phyloP scores from a whole-genome alignment of 2,113 vertebrate genomes.

The human region GRCh38 chr7:29204001-29204500 shows the following conservation, averaged over 20 bases:
- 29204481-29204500: background rate
- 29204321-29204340: slow-evolving; percentile 59
- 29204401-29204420: slow-evolving; percentile 75
- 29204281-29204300: slow-evolving; percentile 51
- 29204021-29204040: background rate
- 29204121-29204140: background rate
- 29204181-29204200: background rate
- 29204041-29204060: background rate
- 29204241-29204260: slow-evolving; percentile 22
- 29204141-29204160: background rate
- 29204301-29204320: slow-evolving; percentile 68
- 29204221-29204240: background rate
- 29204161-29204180: background rate
- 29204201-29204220: background rate
- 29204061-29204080: too few relatives aligned
- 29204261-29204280: slow-evolving; percentile 65
- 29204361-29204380: slow-evolving; percentile 68
- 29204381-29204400: slow-evolving; percentile 75
- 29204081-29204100: too few relatives aligned
- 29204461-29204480: slow-evolving; percentile 53
- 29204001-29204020: background rate
- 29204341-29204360: slow-evolving; percentile 67
- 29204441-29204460: slow-evolving; percentile 64
- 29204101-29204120: background rate
- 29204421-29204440: slow-evolving; percentile 73